Percentiles rank a stretch among this genome's conserved stretches.
These are phyloP conservation scores for Tetragonisca angustula DNA, from an alignment of 2,888 invertebrate species.

Conservation along the genomic window DNA sequence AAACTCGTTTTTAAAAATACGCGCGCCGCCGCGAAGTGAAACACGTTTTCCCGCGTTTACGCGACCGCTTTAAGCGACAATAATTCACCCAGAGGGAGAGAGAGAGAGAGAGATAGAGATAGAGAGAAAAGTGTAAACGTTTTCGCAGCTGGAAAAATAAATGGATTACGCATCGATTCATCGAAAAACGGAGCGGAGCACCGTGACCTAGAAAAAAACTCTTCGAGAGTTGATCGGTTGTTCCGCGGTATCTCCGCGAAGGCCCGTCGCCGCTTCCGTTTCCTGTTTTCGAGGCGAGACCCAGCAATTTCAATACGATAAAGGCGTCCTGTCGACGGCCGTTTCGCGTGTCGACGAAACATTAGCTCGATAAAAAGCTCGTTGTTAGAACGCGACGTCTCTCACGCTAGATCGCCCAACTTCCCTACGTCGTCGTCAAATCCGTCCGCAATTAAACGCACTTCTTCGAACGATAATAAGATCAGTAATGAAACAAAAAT, in stretches of 20 bases:
- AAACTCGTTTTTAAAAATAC: too few species aligned
- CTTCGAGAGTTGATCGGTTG: conserved; percentile 52
- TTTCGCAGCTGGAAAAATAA: conserved; percentile 11
- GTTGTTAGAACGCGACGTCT: neutral
- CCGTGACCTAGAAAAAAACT: conserved; percentile 67
- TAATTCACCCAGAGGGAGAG: neutral
- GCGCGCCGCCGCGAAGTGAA: neutral
- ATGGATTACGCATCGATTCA: conserved; percentile 25
- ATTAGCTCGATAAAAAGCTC: neutral
- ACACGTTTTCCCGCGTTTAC: neutral
- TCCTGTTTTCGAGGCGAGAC: conserved; percentile 68
- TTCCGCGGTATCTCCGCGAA: conserved; percentile 61
- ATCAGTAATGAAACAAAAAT: neutral
- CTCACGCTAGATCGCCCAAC: neutral
- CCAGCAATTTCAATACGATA: conserved; percentile 55
- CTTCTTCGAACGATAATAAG: neutral
- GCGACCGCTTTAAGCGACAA: neutral
- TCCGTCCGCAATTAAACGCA: neutral
- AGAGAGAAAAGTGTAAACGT: neutral
- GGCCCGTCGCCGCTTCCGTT: conserved; percentile 69
- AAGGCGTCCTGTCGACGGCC: conserved; percentile 60
- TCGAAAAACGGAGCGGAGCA: neutral
- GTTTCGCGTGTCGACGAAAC: conserved; percentile 6
- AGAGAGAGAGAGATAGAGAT: too few species aligned
- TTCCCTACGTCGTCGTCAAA: neutral